These are phyloP conservation scores for Gymnorhina tibicen DNA, from an alignment of 2,113 vertebrate species.

Conservation along the genomic window DNA sequence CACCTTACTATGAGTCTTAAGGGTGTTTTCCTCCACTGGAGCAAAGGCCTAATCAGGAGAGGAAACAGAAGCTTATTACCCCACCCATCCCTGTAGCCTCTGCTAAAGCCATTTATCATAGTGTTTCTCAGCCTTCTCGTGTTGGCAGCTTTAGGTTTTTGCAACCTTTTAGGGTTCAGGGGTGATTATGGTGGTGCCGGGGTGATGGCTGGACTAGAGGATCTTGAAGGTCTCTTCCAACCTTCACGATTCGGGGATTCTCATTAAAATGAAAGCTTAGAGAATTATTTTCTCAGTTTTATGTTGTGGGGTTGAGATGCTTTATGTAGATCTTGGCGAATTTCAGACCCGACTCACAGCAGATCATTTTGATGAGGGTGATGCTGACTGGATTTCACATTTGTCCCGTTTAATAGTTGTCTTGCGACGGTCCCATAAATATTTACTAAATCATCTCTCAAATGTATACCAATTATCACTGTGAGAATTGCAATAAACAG, in stretches of 20 bases:
- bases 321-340: not conserved
- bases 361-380: not conserved
- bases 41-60: conserved; percentile 26
- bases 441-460: not conserved
- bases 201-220: not conserved
- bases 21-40: not conserved
- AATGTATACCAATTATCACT: not conserved
- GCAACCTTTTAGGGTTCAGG: not conserved
- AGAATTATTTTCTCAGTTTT: not conserved
- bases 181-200: not conserved
- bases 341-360: not conserved
- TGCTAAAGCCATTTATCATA: conserved; percentile 8
- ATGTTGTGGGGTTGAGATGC: not conserved
- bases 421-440: not conserved
- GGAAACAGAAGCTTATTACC: conserved; percentile 5
- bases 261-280: not conserved
- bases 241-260: not conserved
- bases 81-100: not conserved
- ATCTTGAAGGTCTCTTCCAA: not conserved
- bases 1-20: not conserved
- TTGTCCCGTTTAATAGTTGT: not conserved
- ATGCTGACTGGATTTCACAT: not conserved
- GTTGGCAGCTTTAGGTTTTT: not conserved
- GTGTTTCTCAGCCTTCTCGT: not conserved
- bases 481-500: not conserved